Conservation (phyloP, 2,888 invertebrate genomes). For the Rotaria macrura region DNA sequence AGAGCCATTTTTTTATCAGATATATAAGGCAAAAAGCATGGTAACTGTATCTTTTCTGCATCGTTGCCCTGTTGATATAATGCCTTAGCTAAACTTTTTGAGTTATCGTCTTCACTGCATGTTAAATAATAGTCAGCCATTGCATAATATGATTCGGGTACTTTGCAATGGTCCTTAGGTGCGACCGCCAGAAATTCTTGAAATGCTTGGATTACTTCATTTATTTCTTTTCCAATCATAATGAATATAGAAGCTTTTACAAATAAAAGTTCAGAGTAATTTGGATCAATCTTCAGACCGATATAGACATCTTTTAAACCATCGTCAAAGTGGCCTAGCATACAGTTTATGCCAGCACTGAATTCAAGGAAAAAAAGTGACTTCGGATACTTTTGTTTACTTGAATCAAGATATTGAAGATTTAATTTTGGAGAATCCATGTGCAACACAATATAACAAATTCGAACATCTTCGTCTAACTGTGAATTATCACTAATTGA, state of each 20-base stretch:
- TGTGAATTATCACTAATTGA: background rate
- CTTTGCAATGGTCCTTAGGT: constrained; percentile 17
- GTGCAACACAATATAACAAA: background rate
- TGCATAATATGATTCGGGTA: constrained; percentile 23
- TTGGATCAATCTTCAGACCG: constrained; percentile 14
- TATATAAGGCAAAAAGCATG: constrained; percentile 22
- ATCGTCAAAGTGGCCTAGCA: background rate
- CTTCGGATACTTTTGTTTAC: constrained; percentile 17
- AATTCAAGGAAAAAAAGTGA: background rate
- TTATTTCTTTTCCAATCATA: background rate
- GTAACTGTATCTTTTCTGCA: constrained; percentile 9
- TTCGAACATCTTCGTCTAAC: background rate
- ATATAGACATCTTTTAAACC: constrained; percentile 8
- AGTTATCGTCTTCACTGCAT: background rate
- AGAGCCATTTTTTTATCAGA: background rate
- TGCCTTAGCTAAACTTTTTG: too few relatives aligned
- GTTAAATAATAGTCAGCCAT: constrained; percentile 13
- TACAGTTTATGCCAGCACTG: background rate
- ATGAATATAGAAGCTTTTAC: background rate
- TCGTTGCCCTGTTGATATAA: background rate
- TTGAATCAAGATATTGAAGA: background rate
- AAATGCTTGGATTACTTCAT: constrained; percentile 14
- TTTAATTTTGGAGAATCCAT: background rate
- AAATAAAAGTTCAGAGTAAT: background rate
- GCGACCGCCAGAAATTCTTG: background rate